Percentiles rank a stretch among this genome's conserved stretches.
Conservation (phyloP, 2,797 vertebrate genomes). For the Fundulus diaphanus region DNA sequence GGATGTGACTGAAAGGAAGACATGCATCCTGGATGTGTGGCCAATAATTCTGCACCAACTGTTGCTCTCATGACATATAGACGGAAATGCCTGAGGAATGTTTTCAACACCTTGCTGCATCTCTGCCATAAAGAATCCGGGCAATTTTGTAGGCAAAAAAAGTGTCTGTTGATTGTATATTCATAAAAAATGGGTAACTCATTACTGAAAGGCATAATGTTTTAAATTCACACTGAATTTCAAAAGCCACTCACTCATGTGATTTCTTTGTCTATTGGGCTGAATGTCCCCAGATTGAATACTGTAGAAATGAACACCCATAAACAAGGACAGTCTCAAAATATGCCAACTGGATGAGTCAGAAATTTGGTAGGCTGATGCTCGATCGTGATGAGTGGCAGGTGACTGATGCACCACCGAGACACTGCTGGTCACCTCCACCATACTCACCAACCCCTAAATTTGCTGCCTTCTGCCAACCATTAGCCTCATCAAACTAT, state of each 20-base stretch:
- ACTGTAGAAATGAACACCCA: constrained; percentile 30
- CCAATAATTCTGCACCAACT: neutral
- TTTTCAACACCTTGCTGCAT: neutral
- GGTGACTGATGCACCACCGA: constrained; percentile 69
- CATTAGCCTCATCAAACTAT: constrained; percentile 76
- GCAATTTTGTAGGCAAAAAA: neutral
- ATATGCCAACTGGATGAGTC: constrained; percentile 37
- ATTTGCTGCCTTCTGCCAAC: constrained; percentile 80
- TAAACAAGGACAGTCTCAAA: constrained; percentile 17
- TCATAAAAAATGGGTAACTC: neutral
- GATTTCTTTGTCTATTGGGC: neutral
- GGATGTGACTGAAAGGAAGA: neutral
- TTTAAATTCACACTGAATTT: neutral
- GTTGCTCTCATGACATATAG: neutral
- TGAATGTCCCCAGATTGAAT: constrained; percentile 30
- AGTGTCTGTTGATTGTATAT: neutral
- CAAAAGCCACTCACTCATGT: neutral
- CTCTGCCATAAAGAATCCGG: neutral
- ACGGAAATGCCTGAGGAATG: neutral
- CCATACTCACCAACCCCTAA: constrained; percentile 70
- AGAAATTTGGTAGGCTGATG: constrained; percentile 35
- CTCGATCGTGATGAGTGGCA: constrained; percentile 63
- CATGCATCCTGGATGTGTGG: neutral
- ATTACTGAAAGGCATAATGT: neutral
- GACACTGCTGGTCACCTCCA: constrained; percentile 65